Percentiles rank a stretch among this genome's conserved stretches.
Evolutionary conservation across 2,888 invertebrate genomes (phyloP).

Genomic region (Sinohyriopsis cumingii): DNA sequence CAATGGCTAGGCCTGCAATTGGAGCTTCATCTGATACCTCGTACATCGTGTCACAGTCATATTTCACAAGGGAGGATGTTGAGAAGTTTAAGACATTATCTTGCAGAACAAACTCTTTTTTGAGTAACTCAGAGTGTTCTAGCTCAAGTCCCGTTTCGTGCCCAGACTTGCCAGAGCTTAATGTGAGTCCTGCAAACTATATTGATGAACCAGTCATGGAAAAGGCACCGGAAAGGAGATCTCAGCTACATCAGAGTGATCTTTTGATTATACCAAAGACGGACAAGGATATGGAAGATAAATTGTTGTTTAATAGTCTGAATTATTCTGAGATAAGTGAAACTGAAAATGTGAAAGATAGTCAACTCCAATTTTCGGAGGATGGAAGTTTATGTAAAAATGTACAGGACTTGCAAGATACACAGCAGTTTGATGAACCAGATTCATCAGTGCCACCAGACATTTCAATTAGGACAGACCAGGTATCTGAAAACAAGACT

Average conservation of each 20-base stretch:
- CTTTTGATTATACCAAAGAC: no score
- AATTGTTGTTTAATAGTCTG: neutral
- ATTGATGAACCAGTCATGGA: conserved; percentile 17
- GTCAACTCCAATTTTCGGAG: no score
- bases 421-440: no score
- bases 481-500: no score
- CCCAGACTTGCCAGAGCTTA: conserved; percentile 52
- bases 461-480: no score
- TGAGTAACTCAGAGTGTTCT: conserved; percentile 46
- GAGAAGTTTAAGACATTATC: conserved; percentile 45
- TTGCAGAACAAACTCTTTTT: conserved; percentile 12
- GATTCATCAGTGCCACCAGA: no score
- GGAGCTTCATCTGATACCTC: conserved; percentile 22
- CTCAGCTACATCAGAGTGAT: neutral
- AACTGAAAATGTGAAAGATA: neutral
- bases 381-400: no score
- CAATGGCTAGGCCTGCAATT: conserved; percentile 30
- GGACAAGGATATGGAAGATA: neutral
- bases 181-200: conserved; percentile 36
- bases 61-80: conserved; percentile 51
- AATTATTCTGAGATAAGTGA: neutral
- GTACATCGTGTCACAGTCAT: conserved; percentile 32
- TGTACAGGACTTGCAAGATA: no score
- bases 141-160: conserved; percentile 58
- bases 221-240: neutral